phyloP scores from a whole-genome alignment of 2,888 invertebrate genomes.

The Blastobasis lacticolella region DNA sequence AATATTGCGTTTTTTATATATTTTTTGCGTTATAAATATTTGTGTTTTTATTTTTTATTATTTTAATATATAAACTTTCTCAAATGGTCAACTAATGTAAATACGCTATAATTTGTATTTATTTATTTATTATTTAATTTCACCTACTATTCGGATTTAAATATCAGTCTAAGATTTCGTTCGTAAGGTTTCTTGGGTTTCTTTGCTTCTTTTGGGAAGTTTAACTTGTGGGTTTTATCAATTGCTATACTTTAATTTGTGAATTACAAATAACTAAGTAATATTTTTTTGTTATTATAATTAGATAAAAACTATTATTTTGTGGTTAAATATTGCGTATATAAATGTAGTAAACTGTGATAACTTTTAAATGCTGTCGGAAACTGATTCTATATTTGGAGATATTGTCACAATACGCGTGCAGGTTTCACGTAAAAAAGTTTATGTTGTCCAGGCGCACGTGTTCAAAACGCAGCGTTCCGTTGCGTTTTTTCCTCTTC shows the following conservation, averaged over 20 bases:
- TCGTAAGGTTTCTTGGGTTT: constrained; percentile 59
- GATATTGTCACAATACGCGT: constrained; percentile 52
- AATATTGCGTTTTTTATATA: constrained; percentile 38
- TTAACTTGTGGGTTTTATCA: constrained; percentile 30
- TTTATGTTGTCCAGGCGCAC: constrained; percentile 20
- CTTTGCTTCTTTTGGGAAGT: constrained; percentile 50
- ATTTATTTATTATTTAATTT: constrained; percentile 6
- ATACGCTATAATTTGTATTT: constrained; percentile 59
- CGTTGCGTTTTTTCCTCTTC: constrained; percentile 65
- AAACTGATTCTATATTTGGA: constrained; percentile 20
- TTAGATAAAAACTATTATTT: constrained; percentile 39
- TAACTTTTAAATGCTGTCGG: constrained; percentile 27
- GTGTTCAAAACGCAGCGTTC: constrained; percentile 19
- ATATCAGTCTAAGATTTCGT: constrained; percentile 74
- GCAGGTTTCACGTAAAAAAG: constrained; percentile 36
- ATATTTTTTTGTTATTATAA: constrained; percentile 34
- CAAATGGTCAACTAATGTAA: constrained; percentile 74
- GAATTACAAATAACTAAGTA: constrained; percentile 18
- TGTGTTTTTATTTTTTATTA: constrained; percentile 33
- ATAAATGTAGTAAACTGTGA: constrained; percentile 48
- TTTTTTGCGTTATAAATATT: constrained; percentile 39
- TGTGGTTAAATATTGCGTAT: constrained; percentile 61
- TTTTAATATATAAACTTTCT: constrained; percentile 63
- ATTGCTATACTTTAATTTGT: constrained; percentile 39
- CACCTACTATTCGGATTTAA: constrained; percentile 60